Percentiles rank a stretch among this genome's conserved stretches.
These are phyloP conservation scores for Malurus elegans DNA, from an alignment of 2,113 vertebrate genomes.

Conservation along the genomic window DNA sequence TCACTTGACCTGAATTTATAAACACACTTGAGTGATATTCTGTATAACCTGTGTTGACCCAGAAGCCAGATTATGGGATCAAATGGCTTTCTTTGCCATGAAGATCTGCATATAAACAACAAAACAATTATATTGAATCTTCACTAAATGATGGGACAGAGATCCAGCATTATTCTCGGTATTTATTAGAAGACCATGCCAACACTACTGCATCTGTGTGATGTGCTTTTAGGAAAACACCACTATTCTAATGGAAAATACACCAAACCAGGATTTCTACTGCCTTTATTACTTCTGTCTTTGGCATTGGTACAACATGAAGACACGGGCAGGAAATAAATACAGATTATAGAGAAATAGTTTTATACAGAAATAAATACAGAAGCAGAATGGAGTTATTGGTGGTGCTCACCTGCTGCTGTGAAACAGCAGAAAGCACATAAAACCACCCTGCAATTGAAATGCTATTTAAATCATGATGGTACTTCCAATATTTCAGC, in stretches of 20 bases:
- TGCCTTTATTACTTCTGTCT: neutral
- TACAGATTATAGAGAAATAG: no score
- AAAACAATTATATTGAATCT: neutral
- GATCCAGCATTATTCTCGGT: neutral
- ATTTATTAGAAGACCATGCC: neutral
- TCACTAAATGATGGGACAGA: neutral
- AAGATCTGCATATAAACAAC: neutral
- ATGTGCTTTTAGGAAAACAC: neutral
- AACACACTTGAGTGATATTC: neutral
- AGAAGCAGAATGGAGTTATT: neutral
- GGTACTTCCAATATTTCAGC: constrained; percentile 11
- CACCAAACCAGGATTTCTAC: neutral
- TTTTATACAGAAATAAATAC: neutral
- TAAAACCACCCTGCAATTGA: neutral
- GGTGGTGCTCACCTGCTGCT: neutral
- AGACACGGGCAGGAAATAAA: neutral
- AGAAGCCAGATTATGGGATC: neutral
- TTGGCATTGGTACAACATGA: neutral
- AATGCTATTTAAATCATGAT: neutral
- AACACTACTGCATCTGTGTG: neutral
- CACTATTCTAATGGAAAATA: neutral
- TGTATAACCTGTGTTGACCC: neutral
- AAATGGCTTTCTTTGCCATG: neutral
- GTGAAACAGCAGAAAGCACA: neutral
- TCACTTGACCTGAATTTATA: neutral